A percentile compares a stretch with the other conserved stretches of the same genome.
Evolutionary conservation across 2,888 invertebrate species (phyloP).

Genomic region (Phalera bucephala): DNA sequence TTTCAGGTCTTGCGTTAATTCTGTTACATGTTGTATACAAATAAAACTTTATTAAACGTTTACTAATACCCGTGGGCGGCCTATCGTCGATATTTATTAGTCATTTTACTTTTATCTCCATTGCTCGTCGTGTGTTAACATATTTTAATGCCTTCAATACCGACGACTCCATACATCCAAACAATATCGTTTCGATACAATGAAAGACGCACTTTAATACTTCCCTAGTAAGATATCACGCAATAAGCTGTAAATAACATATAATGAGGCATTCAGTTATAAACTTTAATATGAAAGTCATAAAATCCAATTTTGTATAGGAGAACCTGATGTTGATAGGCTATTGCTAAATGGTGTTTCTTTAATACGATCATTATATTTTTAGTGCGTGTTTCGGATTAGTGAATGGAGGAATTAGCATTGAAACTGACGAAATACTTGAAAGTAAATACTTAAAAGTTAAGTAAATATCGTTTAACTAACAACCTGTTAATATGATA

Average conservation of each 20-base stretch:
- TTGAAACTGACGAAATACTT: not conserved
- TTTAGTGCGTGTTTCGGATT: not conserved
- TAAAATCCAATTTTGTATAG: too few species aligned
- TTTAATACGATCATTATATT: not conserved
- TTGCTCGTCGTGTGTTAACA: not conserved
- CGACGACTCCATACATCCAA: not conserved
- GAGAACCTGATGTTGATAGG: too few species aligned
- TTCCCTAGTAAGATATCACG: too few species aligned
- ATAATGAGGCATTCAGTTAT: too few species aligned
- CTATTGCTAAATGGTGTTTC: not conserved
- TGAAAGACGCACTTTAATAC: not conserved
- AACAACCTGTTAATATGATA: too few species aligned
- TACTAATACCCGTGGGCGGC: not conserved
- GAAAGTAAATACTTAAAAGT: too few species aligned
- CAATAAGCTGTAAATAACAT: too few species aligned
- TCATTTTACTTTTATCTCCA: not conserved
- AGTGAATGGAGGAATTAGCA: not conserved
- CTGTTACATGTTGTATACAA: too few species aligned
- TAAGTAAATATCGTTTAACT: too few species aligned
- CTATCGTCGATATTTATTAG: not conserved
- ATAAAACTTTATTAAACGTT: too few species aligned
- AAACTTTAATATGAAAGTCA: too few species aligned
- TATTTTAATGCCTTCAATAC: not conserved
- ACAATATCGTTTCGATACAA: not conserved
- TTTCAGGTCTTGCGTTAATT: too few species aligned